Evolutionary conservation across 2,888 invertebrate genomes (phyloP), one percentile per base, ranked within the genome.

Genomic region (Tinea semifulvella): DNA sequence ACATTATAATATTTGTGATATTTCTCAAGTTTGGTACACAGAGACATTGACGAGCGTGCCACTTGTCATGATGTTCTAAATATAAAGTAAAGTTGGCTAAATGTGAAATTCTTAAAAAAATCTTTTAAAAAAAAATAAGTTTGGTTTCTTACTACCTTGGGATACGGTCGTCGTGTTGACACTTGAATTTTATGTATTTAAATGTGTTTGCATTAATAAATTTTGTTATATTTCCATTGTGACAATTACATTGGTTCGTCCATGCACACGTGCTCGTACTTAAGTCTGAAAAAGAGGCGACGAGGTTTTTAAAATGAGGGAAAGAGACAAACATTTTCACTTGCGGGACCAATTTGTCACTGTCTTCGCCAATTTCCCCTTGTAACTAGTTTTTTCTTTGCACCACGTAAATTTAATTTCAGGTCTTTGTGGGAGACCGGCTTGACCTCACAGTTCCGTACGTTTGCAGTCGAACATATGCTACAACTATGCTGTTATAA

Each of bases 341-440:
- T 35, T 22, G 28, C 59, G 67, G 66, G 68, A 62, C 68, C 75
- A 68, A 76, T 79, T 77, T 77, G 72, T 79, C 79, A 77, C 69
- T 76, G 79, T 79, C 79, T 67, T 65, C 68, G 65, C 69, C 75
- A 79, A 77, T 79, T 79, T 79, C 70, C 73, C 64, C 70, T 68
- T 68, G 75, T 74, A 77, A 77, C 74, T 76, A 77, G 76, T 75
- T 79, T 76, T 79, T 76, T 79, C 73, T 72, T 74, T 71, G 65
- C 69, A 61, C 65, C 68, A 69, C 72, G 72, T 74, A 76, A 77
- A 77, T 79, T 77, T 73, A 77, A 77, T 77, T 79, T 76, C 61
- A 72, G 64, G 58, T 69, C 67, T 72, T 69, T 71, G 72, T 71
- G 66, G 63, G 13, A n/a, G 66, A 71, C 59, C 57, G 59, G 63